These are phyloP conservation scores for Sthenelais limicola DNA, from an alignment of 2,888 invertebrate species.

Conservation along the genomic window DNA sequence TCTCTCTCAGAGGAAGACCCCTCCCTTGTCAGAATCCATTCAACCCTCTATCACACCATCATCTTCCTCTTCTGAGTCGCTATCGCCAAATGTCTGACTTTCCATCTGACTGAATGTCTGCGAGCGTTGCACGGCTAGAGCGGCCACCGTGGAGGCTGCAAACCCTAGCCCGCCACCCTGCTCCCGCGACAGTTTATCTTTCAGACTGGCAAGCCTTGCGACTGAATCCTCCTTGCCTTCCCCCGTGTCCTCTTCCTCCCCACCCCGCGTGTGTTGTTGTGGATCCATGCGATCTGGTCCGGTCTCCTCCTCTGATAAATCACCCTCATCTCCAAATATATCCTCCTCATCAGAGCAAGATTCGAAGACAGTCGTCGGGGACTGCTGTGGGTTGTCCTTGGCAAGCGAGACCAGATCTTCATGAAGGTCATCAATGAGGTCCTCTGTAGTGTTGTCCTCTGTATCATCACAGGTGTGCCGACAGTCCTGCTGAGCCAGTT, in stretches of 20 bases:
- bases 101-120: slow-evolving; percentile 5
- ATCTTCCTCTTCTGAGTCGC: slow-evolving; percentile 18
- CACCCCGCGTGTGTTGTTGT: neutral
- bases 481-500: slow-evolving; percentile 27
- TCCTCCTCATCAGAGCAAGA: neutral
- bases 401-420: slow-evolving; percentile 19
- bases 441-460: slow-evolving; percentile 25
- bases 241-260: neutral
- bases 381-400: too few relatives aligned
- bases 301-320: slow-evolving; percentile 21
- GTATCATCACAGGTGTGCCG: slow-evolving; percentile 22
- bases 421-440: slow-evolving; percentile 23
- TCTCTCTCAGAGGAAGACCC: too few relatives aligned
- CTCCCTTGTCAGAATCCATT: too few relatives aligned
- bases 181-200: slow-evolving; percentile 21
- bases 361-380: slow-evolving; percentile 11
- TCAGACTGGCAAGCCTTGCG: slow-evolving; percentile 11
- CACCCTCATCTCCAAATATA: slow-evolving; percentile 16
- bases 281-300: slow-evolving; percentile 21
- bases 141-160: slow-evolving; percentile 24
- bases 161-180: slow-evolving; percentile 23
- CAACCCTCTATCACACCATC: slow-evolving; percentile 21
- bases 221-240: too few relatives aligned
- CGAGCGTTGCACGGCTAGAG: slow-evolving; percentile 24
- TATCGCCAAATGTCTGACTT: slow-evolving; percentile 34